Conservation (phyloP, 2,888 invertebrate genomes). For the Lottia gigantea region DNA sequence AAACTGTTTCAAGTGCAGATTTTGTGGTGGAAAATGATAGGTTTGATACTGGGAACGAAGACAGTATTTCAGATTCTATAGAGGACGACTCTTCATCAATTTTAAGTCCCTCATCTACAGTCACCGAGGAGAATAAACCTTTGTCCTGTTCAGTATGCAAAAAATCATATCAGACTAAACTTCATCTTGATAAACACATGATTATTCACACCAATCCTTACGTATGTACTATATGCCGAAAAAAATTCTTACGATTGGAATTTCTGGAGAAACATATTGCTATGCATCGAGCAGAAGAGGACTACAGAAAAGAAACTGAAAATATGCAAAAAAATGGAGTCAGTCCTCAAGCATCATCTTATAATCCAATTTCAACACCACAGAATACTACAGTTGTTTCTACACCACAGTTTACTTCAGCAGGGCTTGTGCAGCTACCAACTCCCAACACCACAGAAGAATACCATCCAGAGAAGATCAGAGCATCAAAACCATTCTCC, state of each 20-base stretch:
- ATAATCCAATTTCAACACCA: neutral
- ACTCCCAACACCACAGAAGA: neutral
- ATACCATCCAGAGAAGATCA: neutral
- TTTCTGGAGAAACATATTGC: neutral
- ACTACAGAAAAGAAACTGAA: neutral
- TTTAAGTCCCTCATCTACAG: neutral
- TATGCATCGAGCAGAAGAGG: neutral
- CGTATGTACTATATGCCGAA: neutral
- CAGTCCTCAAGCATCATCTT: neutral
- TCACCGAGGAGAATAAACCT: neutral
- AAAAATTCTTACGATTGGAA: neutral
- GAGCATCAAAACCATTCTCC: slow-evolving; percentile 5
- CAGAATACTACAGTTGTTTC: neutral
- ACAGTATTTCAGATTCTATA: neutral
- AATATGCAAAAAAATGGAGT: neutral
- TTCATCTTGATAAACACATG: slow-evolving; percentile 3
- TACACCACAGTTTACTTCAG: neutral
- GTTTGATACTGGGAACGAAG: neutral
- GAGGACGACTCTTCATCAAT: neutral
- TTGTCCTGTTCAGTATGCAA: neutral
- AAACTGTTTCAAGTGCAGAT: neutral
- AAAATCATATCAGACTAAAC: neutral
- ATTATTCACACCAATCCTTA: neutral
- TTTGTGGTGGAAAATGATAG: neutral
- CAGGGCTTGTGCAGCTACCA: neutral